Evolutionary conservation across 53 echinoderm and acorn worm genomes (phyloP).

Genomic region (Luidia sarsii): DNA sequence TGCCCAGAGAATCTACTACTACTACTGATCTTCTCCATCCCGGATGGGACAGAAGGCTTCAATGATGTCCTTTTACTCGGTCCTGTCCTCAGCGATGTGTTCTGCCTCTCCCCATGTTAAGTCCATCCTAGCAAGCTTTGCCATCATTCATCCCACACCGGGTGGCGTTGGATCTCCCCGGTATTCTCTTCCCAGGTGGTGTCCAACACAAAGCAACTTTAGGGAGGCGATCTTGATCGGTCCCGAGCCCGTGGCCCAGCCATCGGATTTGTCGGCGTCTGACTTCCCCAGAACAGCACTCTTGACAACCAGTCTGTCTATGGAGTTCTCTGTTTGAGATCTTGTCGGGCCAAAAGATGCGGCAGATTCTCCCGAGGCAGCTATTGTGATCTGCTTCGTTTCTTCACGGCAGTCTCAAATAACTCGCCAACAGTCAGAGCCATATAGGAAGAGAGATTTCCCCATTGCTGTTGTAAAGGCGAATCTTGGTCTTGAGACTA

Average conservation of each 20-base stretch:
- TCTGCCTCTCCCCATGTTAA: no score
- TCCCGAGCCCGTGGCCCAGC: constrained; percentile 3
- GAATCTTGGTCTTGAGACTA: no score
- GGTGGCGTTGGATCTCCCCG: constrained; percentile 17
- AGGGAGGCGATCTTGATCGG: not conserved
- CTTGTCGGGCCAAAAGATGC: constrained; percentile 17
- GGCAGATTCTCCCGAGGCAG: constrained; percentile 3
- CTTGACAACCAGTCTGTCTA: not conserved
- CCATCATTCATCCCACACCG: no score
- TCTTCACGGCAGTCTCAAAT: not conserved
- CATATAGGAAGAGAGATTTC: no score
- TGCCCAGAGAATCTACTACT: no score
- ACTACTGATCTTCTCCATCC: no score
- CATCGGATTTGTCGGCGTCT: not conserved
- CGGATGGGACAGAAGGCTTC: no score
- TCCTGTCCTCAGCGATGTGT: no score
- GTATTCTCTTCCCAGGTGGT: constrained; percentile 20
- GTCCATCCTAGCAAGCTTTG: no score
- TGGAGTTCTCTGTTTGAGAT: constrained; percentile 15
- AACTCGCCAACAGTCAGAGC: no score
- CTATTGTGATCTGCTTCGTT: not conserved
- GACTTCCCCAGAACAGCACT: not conserved
- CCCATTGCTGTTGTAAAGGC: no score
- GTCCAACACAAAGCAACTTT: not conserved
- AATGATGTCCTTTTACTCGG: no score